A percentile compares a stretch with the other conserved stretches of the same genome.
Evolutionary conservation across 2,888 invertebrate genomes (phyloP).

Genomic region (Hybos culiciformis): DNA sequence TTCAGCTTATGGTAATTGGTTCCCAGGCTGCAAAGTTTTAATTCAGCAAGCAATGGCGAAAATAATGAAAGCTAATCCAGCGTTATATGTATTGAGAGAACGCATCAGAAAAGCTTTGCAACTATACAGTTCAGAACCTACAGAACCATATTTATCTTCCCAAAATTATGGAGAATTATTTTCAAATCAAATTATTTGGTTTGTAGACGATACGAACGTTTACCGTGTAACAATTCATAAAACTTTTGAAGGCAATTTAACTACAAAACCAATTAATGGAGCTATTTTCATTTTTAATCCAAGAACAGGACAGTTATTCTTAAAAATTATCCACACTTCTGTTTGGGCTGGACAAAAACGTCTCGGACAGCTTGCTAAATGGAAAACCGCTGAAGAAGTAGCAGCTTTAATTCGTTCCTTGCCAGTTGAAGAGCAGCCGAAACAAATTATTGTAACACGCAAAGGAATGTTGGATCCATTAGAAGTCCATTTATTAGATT

Average conservation of each 20-base stretch:
- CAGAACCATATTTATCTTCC: conserved; percentile 96
- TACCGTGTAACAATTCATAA: conserved; percentile 99
- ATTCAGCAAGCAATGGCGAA: conserved; percentile 99
- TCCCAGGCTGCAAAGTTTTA: conserved; percentile 96
- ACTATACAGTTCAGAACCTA: conserved; percentile 96
- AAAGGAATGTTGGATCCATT: conserved; percentile 99
- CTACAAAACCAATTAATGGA: conserved; percentile 98
- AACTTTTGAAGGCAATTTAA: conserved; percentile 93
- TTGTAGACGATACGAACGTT: conserved; percentile 99
- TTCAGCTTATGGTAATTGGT: conserved; percentile 99
- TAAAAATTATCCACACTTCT: conserved; percentile 99
- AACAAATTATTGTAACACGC: conserved; percentile 98
- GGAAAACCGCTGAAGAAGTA: conserved; percentile 99
- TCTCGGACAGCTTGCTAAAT: conserved; percentile 97
- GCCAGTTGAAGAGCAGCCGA: conserved; percentile 98
- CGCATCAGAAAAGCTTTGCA: conserved; percentile 97
- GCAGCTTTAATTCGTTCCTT: conserved; percentile 96
- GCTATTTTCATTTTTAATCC: conserved; percentile 99
- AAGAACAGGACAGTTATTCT: conserved; percentile 93
- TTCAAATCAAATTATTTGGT: conserved; percentile 99
- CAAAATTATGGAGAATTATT: conserved; percentile 99
- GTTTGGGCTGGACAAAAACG: conserved; percentile 99
- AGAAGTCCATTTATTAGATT: conserved; percentile 98
- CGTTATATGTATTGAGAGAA: conserved; percentile 91
- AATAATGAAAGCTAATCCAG: conserved; percentile 99